Base-by-base conservation (phyloP, 1,140 invertebrate species). In the Sweltsa coloradensis region DNA sequence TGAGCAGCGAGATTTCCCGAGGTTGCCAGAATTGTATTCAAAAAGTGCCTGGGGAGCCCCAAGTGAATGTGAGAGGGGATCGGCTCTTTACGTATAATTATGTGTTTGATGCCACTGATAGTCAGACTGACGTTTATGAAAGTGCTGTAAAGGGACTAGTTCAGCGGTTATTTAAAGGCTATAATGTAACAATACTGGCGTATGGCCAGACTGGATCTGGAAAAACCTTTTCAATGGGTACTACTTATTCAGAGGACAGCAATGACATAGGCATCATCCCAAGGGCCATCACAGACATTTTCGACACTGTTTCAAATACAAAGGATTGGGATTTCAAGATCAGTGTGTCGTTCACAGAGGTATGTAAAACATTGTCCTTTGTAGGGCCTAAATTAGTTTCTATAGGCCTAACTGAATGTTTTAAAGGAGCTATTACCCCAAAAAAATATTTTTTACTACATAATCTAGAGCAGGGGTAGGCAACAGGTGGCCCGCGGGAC, bases 141-240 rank as follows among this genome's bases (percentile, higher is more conserved):
- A 72, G 66, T 4, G 83, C 85, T 53, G 79, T 95, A 3, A 74
- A 80, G 52, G 65, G 70, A 16, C 74, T 94, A 41, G 73, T 96
- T 14, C 67, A 73, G 11, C 83, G 83, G 59, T 66, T 91, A 34
- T 89, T 93, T 65, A 76, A 89, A 68, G 89, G 83, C 5, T 92
- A 89, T 58, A 96, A 96, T 74, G 81, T 91, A 1, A 96, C 92
- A 13, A 85, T 93, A 51, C 57, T 91, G 29, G 91, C 92, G 0
- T 96, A 96, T 69, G 91, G 92, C 1, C 91, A 95, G 65, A 96
- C 91, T 3, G 90, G 90, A 6, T 90, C 87, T 53, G 90, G 91
- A 0, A 96, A 95, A 64, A 96, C 90, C 0, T 79, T 83, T 65
- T 86, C 89, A 0, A 95, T 96, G 90, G 90, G 90, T 2, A 93